A percentile compares a stretch with the other conserved stretches of the same genome.
phyloP scores from a whole-genome alignment of 2,888 invertebrate species.

The Protophormia terraenovae region DNA sequence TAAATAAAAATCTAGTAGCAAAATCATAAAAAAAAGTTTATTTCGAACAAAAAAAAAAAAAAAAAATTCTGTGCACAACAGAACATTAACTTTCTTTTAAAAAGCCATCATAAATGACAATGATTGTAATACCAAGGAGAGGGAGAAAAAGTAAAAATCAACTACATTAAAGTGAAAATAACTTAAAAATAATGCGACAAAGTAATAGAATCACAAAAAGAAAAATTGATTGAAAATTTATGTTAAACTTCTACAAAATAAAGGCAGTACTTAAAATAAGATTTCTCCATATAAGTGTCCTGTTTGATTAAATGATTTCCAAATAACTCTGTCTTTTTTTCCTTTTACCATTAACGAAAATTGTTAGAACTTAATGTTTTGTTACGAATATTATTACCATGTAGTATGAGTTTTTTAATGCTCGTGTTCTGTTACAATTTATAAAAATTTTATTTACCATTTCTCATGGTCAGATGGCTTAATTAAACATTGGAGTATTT shows the following conservation, averaged over 20 bases:
- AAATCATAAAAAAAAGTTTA: constrained; percentile 13
- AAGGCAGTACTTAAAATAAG: not conserved
- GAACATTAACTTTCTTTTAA: constrained; percentile 67
- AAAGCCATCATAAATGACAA: constrained; percentile 66
- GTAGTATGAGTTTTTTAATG: not conserved
- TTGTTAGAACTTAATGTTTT: constrained; percentile 22
- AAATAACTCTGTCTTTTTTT: not conserved
- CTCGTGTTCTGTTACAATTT: not conserved
- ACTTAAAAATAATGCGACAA: not conserved
- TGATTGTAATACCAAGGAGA: constrained; percentile 16
- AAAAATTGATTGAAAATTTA: constrained; percentile 57
- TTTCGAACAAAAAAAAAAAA: not conserved
- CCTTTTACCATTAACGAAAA: not conserved
- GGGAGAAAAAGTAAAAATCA: not conserved
- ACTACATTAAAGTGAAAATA: constrained; percentile 14
- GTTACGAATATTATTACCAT: not conserved
- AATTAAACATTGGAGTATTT: constrained; percentile 54
- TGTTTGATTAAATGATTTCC: not conserved
- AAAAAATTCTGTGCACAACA: constrained; percentile 60
- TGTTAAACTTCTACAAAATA: constrained; percentile 31
- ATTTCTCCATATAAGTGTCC: not conserved
- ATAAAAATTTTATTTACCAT: constrained; percentile 24
- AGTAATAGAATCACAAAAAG: not conserved
- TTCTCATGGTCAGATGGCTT: constrained; percentile 43
- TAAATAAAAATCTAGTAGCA: constrained; percentile 50